Conservation (phyloP, 1,140 invertebrate species). For the Microplitis demolitor region DNA sequence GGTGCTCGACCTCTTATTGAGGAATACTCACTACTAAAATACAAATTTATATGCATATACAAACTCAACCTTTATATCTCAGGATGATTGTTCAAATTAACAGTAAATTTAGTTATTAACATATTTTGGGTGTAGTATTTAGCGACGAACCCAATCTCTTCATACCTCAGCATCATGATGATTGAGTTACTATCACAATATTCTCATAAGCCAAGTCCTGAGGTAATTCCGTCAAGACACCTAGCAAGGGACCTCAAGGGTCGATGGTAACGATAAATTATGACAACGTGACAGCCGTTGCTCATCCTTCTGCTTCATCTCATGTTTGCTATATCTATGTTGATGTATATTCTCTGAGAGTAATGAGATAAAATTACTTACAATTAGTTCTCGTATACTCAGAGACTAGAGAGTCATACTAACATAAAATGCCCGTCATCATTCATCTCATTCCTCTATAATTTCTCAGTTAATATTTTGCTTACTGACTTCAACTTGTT, state of each 20-base stretch:
- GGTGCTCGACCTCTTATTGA: neutral
- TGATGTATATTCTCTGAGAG: neutral
- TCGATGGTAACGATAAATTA: neutral
- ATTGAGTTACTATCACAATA: conserved; percentile 5
- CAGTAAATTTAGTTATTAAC: neutral
- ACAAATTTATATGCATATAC: too few relatives aligned
- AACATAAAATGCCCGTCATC: neutral
- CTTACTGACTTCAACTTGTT: too few relatives aligned
- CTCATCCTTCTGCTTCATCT: neutral
- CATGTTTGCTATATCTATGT: neutral
- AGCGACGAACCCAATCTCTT: neutral
- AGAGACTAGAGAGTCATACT: neutral
- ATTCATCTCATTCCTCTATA: neutral
- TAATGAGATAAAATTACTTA: conserved; percentile 26
- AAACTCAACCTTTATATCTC: neutral
- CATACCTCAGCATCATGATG: neutral
- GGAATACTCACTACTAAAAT: neutral
- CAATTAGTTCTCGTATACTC: conserved; percentile 15
- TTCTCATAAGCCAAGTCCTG: neutral
- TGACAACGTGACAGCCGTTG: conserved; percentile 12
- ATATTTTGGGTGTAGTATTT: neutral
- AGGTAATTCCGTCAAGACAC: conserved; percentile 9
- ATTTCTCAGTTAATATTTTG: neutral
- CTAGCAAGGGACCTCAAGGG: neutral
- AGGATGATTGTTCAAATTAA: neutral